A percentile compares a stretch with the other conserved stretches of the same genome.
Conservation (phyloP, 1,140 invertebrate species). For the Drosophila prosaltans region DNA sequence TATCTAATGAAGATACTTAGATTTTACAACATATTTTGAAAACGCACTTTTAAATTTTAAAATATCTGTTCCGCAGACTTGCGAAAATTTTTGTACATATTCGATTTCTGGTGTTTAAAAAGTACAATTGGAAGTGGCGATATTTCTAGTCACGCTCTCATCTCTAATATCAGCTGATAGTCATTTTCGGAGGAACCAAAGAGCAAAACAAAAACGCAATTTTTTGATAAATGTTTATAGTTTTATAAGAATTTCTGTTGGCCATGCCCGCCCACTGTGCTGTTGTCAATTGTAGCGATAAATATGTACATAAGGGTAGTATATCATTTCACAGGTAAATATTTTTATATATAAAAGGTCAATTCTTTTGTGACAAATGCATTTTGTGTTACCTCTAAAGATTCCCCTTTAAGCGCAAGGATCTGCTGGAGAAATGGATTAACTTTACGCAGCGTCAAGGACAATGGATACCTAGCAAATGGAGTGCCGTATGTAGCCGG, state of each 20-base stretch:
- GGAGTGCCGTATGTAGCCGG: slow-evolving; percentile 76
- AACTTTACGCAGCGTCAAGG: slow-evolving; percentile 64
- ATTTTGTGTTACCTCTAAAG: slow-evolving; percentile 22
- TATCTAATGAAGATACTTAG: no score
- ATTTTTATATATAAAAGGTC: no score
- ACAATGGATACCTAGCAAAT: slow-evolving; percentile 76
- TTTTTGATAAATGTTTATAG: neutral
- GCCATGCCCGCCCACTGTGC: slow-evolving; percentile 77
- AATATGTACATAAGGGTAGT: slow-evolving; percentile 76
- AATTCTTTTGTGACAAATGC: neutral
- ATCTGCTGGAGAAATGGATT: slow-evolving; percentile 74
- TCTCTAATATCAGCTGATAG: slow-evolving; percentile 32
- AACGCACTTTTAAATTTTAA: no score
- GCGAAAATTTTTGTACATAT: no score
- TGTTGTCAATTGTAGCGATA: slow-evolving; percentile 77
- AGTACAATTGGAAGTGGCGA: neutral
- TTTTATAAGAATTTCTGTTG: neutral
- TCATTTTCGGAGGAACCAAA: neutral
- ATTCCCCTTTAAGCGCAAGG: slow-evolving; percentile 73
- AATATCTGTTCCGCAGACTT: neutral
- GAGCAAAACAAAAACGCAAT: slow-evolving; percentile 3
- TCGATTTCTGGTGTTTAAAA: no score
- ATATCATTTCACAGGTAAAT: slow-evolving; percentile 78
- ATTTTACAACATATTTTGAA: no score
- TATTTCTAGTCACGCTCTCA: neutral